Evolutionary conservation across 2,113 vertebrate genomes (phyloP).

Genomic region (Cyphomyrus discorhynchus): DNA sequence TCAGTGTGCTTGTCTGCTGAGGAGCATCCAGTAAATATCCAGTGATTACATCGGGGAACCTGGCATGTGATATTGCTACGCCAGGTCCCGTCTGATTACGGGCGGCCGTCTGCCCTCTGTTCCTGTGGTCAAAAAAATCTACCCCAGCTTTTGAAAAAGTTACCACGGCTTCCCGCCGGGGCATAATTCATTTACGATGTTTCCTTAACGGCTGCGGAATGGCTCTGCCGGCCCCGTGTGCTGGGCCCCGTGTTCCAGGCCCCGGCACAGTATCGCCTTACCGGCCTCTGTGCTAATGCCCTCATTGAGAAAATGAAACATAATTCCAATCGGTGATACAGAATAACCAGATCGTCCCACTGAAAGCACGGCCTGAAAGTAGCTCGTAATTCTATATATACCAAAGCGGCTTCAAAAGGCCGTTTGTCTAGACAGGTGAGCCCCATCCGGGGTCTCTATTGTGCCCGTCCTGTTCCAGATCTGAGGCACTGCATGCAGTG

Average conservation of each 20-base stretch:
- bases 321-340: neutral
- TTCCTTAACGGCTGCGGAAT: neutral
- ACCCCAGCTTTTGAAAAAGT: neutral
- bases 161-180: neutral
- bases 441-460: neutral
- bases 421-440: constrained; percentile 9
- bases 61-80: neutral
- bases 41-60: neutral
- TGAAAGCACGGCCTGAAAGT: neutral
- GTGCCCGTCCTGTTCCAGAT: neutral
- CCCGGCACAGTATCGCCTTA: neutral
- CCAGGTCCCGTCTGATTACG: neutral
- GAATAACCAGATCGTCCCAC: constrained; percentile 13
- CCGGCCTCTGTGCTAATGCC: constrained; percentile 1
- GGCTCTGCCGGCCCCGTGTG: neutral
- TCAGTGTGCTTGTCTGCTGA: neutral
- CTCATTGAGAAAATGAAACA: constrained; percentile 2
- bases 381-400: constrained; percentile 10
- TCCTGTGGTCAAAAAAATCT: neutral
- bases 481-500: neutral
- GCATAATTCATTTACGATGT: constrained; percentile 4
- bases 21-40: constrained; percentile 15
- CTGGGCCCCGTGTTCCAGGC: neutral
- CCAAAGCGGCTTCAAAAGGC: constrained; percentile 2
- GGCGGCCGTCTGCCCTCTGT: neutral